Conservation (phyloP, 1,140 invertebrate genomes). For the Lordiphosa mommai region DNA sequence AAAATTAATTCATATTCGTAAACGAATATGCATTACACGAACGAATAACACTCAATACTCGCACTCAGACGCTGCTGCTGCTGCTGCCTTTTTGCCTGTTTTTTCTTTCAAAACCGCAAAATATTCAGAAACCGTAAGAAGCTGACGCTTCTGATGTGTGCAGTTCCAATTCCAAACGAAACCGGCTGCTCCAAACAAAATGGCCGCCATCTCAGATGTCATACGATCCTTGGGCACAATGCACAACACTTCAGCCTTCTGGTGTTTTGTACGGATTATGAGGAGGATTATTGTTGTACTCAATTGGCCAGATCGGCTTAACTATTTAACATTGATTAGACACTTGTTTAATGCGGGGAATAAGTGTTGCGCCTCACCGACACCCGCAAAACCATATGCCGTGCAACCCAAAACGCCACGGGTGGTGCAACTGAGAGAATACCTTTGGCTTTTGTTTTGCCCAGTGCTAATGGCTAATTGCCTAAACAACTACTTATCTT, state of each 20-base stretch:
- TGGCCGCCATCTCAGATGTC: conserved; percentile 39
- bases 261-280: conserved; percentile 15
- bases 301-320: conserved; percentile 60
- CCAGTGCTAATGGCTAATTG: conserved; percentile 42
- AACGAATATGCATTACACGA: conserved; percentile 50
- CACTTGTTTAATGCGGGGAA: conserved; percentile 50
- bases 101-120: conserved; percentile 72
- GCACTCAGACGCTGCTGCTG: too few relatives aligned
- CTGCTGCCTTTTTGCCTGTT: conserved; percentile 32
- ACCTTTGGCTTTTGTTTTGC: conserved; percentile 4
- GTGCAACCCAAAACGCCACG: conserved; percentile 56
- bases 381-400: conserved; percentile 35
- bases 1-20: conserved; percentile 56
- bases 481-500: conserved; percentile 21
- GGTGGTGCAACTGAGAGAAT: conserved; percentile 12
- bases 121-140: conserved; percentile 70
- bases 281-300: conserved; percentile 45
- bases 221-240: conserved; percentile 26
- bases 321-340: conserved; percentile 51
- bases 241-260: conserved; percentile 10
- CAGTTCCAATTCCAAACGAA: conserved; percentile 5
- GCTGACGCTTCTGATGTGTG: conserved; percentile 19
- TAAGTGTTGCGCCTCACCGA: conserved; percentile 10
- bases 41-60: conserved; percentile 31
- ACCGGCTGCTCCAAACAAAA: conserved; percentile 43